Percentiles rank a stretch among this genome's conserved stretches.
phyloP scores from a whole-genome alignment of 1,140 invertebrate species.

The Rhizoglyphus robini region DNA sequence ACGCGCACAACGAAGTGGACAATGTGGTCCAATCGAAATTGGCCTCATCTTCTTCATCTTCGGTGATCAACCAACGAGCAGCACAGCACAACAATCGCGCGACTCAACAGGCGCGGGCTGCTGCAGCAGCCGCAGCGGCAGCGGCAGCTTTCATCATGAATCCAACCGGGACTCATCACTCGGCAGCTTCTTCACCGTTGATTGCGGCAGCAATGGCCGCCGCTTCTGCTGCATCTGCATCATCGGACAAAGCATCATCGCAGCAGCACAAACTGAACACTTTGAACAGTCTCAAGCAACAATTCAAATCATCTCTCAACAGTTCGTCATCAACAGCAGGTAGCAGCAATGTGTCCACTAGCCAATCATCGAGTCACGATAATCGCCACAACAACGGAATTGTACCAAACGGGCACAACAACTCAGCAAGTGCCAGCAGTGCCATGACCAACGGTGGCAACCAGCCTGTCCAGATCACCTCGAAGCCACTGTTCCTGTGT shows the following conservation, averaged over 20 bases:
- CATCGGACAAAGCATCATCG: background rate
- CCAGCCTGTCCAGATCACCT: too few species aligned
- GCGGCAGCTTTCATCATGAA: background rate
- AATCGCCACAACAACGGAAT: background rate
- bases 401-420: background rate
- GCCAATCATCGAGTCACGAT: background rate
- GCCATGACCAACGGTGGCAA: background rate
- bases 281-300: too few species aligned
- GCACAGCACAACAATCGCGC: background rate
- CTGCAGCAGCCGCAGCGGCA: background rate
- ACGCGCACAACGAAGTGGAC: background rate
- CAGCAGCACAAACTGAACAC: background rate
- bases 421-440: background rate
- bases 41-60: background rate
- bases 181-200: background rate
- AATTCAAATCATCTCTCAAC: too few species aligned
- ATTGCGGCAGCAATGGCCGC: background rate
- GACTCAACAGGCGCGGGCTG: background rate
- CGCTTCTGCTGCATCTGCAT: background rate
- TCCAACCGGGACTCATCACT: background rate
- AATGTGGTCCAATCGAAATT: background rate
- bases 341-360: background rate
- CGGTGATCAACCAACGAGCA: background rate
- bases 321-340: background rate
- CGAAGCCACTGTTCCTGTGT: conserved; percentile 10